Evolutionary conservation across 2,113 vertebrate genomes (phyloP).

Genomic region (Caretta caretta): DNA sequence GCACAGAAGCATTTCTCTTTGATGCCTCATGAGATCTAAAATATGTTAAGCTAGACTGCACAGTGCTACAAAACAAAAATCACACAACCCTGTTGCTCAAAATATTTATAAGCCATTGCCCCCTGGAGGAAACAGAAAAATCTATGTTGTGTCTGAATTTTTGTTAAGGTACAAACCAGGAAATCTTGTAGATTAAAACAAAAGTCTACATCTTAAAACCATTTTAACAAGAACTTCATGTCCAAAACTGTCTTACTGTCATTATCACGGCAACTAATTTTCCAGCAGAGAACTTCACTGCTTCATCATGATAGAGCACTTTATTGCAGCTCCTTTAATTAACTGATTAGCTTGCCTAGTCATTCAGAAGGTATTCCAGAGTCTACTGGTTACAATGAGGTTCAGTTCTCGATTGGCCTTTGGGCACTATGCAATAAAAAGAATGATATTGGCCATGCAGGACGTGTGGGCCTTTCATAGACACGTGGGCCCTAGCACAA

Average conservation of each 20-base stretch:
- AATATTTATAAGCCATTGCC: slow-evolving; percentile 79
- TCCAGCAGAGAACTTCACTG: background rate
- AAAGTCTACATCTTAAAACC: background rate
- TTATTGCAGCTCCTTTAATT: background rate
- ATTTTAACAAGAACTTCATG: background rate
- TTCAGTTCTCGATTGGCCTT: background rate
- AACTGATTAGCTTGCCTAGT: background rate
- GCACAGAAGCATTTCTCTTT: slow-evolving; percentile 2
- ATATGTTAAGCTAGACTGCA: slow-evolving; percentile 7
- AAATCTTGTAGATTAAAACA: background rate
- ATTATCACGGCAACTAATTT: background rate
- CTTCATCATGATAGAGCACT: background rate
- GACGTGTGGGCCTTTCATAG: background rate
- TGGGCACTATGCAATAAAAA: background rate
- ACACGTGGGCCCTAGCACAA: background rate
- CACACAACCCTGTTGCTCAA: slow-evolving; percentile 9
- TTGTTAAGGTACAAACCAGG: background rate
- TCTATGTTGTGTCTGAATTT: background rate
- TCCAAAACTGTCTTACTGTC: background rate
- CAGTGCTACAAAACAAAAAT: slow-evolving; percentile 9
- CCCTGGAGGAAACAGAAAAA: slow-evolving; percentile 79
- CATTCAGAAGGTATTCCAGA: background rate
- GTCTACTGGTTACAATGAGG: background rate
- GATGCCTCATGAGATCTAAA: background rate
- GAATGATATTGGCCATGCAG: background rate